A percentile compares a stretch with the other conserved stretches of the same genome.
phyloP scores from a whole-genome alignment of 2,888 invertebrate species.

The Chymomyza procnemis region DNA sequence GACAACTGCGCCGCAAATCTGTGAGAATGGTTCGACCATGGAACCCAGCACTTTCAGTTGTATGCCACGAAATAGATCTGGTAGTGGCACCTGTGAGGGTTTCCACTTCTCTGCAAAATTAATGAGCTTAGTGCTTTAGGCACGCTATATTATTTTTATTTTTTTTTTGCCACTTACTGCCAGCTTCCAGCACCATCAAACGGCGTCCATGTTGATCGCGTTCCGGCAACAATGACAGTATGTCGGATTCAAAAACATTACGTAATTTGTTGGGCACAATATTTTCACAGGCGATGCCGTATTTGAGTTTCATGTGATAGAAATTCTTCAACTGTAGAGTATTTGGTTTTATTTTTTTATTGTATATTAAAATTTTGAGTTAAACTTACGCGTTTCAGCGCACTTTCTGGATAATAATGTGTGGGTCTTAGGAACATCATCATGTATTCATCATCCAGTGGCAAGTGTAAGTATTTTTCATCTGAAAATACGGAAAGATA shows the following conservation, averaged over 20 bases:
- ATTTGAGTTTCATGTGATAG: slow-evolving; percentile 84
- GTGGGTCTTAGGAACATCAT: slow-evolving; percentile 90
- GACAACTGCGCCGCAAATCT: slow-evolving; percentile 86
- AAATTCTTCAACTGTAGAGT: slow-evolving; percentile 84
- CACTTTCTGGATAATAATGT: slow-evolving; percentile 91
- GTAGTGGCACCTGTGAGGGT: slow-evolving; percentile 83
- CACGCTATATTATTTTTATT: not conserved
- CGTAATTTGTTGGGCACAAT: slow-evolving; percentile 83
- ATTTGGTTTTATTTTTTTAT: not conserved
- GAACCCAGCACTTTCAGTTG: slow-evolving; percentile 86
- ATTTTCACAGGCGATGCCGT: slow-evolving; percentile 82
- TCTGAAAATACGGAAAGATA: slow-evolving; percentile 77
- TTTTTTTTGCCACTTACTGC: slow-evolving; percentile 80
- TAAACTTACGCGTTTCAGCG: slow-evolving; percentile 87
- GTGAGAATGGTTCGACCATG: slow-evolving; percentile 88
- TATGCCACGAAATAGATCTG: slow-evolving; percentile 85
- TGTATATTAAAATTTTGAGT: too few species aligned
- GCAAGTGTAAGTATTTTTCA: slow-evolving; percentile 82
- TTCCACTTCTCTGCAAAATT: slow-evolving; percentile 84
- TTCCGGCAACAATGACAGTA: slow-evolving; percentile 84
- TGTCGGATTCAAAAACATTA: slow-evolving; percentile 83
- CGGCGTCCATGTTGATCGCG: slow-evolving; percentile 85
- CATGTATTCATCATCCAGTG: slow-evolving; percentile 86
- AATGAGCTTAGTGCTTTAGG: not conserved
- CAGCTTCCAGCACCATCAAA: slow-evolving; percentile 84